phyloP scores from a whole-genome alignment of 2,888 invertebrate genomes.

The Pachydiplax longipennis region DNA sequence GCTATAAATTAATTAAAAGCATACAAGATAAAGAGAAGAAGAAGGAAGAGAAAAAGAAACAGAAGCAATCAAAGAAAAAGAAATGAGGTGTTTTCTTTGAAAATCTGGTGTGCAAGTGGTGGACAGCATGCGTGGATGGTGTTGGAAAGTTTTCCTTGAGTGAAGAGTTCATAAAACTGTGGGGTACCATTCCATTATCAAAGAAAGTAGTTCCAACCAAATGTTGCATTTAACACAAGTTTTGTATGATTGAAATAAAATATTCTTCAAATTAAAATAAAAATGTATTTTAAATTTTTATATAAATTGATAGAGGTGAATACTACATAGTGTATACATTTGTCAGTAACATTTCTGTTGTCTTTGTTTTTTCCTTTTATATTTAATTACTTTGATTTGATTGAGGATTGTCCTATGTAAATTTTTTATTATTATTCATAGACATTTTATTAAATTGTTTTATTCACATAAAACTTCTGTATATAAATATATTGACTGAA shows the following conservation, averaged over 20 bases:
- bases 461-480: not conserved
- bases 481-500: constrained; percentile 10
- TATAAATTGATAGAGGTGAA: not conserved
- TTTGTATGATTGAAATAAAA: not conserved
- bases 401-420: not conserved
- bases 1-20: constrained; percentile 83
- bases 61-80: constrained; percentile 82
- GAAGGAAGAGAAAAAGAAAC: constrained; percentile 81
- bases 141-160: not conserved
- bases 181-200: not conserved
- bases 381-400: not conserved
- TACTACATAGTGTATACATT: not conserved
- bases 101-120: constrained; percentile 32
- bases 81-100: constrained; percentile 62
- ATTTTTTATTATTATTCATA: not conserved
- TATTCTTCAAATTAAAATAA: not conserved
- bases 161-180: not conserved
- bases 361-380: not conserved
- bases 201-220: not conserved
- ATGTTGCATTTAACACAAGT: constrained; percentile 7
- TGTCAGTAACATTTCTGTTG: not conserved
- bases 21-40: constrained; percentile 78
- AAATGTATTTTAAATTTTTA: not conserved
- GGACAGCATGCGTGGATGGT: not conserved
- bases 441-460: not conserved